Conservation (phyloP, 2,797 vertebrate species). For the Sebastes itinus region DNA sequence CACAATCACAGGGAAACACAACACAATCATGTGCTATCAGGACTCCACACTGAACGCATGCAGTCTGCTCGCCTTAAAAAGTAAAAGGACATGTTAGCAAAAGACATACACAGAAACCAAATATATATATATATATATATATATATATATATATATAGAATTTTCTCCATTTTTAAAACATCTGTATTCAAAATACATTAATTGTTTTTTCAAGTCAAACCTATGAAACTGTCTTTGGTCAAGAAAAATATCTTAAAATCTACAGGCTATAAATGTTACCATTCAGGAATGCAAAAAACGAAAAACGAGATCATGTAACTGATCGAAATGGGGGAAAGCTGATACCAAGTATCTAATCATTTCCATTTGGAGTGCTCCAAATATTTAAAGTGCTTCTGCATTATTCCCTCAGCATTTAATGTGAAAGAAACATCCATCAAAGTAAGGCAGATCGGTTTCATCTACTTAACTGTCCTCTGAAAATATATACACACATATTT, state of each 20-base stretch:
- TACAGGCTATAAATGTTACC: constrained; percentile 80
- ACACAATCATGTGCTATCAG: constrained; percentile 61
- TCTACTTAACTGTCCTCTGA: constrained; percentile 51
- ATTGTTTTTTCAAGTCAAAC: constrained; percentile 78
- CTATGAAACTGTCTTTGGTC: constrained; percentile 86
- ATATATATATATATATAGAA: constrained; percentile 24
- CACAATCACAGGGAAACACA: constrained; percentile 61
- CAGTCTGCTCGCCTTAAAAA: constrained; percentile 57
- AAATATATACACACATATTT: constrained; percentile 51
- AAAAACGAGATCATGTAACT: constrained; percentile 95
- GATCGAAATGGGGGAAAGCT: constrained; percentile 88
- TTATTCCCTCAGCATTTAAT: constrained; percentile 80
- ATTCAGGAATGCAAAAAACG: constrained; percentile 71
- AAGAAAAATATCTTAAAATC: constrained; percentile 85
- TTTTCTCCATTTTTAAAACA: constrained; percentile 74
- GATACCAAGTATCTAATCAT: constrained; percentile 96
- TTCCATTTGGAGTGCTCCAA: constrained; percentile 89
- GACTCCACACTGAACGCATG: constrained; percentile 55
- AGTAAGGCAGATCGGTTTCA: constrained; percentile 81
- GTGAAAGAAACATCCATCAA: constrained; percentile 79
- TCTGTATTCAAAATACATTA: constrained; percentile 82
- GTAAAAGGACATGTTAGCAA: constrained; percentile 65
- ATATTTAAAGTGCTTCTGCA: constrained; percentile 97
- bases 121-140: constrained; percentile 51
- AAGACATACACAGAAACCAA: constrained; percentile 58